Conservation (phyloP, 2,797 vertebrate genomes). For the Novumbra hubbsi region DNA sequence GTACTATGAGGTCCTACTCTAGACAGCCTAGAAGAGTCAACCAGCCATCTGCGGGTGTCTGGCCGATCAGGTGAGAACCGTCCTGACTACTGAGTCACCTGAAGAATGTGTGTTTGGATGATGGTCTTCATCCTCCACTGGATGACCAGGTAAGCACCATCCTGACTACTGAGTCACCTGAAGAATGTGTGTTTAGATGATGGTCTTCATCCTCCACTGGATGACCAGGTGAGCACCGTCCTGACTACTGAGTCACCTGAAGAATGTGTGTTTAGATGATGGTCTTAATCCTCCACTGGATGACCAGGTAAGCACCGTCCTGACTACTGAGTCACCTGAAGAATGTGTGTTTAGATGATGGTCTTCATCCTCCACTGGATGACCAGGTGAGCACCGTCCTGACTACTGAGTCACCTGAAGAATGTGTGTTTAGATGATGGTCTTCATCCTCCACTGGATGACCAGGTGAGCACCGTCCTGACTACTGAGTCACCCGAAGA, state of each 20-base stretch:
- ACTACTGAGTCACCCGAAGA: conserved; percentile 2
- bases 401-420: conserved; percentile 2
- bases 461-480: too few species aligned
- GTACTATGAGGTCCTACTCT: too few species aligned
- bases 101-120: conserved; percentile 1
- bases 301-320: too few species aligned
- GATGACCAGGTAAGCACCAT: too few species aligned
- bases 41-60: too few species aligned
- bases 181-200: neutral
- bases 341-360: neutral
- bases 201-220: neutral
- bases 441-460: neutral
- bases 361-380: neutral
- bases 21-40: too few species aligned
- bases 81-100: neutral
- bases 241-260: conserved; percentile 1
- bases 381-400: too few species aligned
- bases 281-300: neutral
- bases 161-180: neutral
- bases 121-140: neutral
- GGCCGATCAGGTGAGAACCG: too few species aligned
- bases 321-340: conserved; percentile 2
- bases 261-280: neutral
- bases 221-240: too few species aligned
- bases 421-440: neutral